Evolutionary conservation across 2,888 invertebrate species (phyloP).

Genomic region (Piscicola geometra): DNA sequence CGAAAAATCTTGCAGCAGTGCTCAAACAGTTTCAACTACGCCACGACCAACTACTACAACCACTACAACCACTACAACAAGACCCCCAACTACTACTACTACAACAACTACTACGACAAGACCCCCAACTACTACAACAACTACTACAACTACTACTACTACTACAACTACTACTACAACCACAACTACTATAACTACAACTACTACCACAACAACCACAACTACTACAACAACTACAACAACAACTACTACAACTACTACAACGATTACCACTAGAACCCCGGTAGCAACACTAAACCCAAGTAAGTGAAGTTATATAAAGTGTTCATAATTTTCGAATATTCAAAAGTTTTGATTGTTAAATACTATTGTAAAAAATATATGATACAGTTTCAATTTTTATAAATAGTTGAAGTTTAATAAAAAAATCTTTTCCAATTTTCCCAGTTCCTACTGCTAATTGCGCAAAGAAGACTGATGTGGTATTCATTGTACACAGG

Average conservation of each 20-base stretch:
- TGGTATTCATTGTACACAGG: slow-evolving; percentile 32
- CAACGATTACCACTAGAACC: slow-evolving; percentile 32
- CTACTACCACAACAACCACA: slow-evolving; percentile 39
- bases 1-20: slow-evolving; percentile 29
- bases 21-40: slow-evolving; percentile 27
- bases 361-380: too few relatives aligned
- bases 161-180: slow-evolving; percentile 36
- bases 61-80: slow-evolving; percentile 37
- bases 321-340: too few relatives aligned
- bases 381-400: background rate
- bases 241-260: slow-evolving; percentile 35
- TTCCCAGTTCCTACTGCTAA: background rate
- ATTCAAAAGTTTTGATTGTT: too few relatives aligned
- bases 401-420: background rate
- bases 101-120: slow-evolving; percentile 35
- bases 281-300: slow-evolving; percentile 34
- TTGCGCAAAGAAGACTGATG: slow-evolving; percentile 32
- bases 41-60: slow-evolving; percentile 33
- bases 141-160: slow-evolving; percentile 39
- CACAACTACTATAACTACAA: slow-evolving; percentile 38
- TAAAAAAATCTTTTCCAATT: background rate
- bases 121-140: slow-evolving; percentile 38
- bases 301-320: background rate
- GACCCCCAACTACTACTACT: slow-evolving; percentile 33
- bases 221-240: slow-evolving; percentile 38